Base-by-base conservation (phyloP, 2,113 vertebrate species). In the Falcunculus frontatus region DNA sequence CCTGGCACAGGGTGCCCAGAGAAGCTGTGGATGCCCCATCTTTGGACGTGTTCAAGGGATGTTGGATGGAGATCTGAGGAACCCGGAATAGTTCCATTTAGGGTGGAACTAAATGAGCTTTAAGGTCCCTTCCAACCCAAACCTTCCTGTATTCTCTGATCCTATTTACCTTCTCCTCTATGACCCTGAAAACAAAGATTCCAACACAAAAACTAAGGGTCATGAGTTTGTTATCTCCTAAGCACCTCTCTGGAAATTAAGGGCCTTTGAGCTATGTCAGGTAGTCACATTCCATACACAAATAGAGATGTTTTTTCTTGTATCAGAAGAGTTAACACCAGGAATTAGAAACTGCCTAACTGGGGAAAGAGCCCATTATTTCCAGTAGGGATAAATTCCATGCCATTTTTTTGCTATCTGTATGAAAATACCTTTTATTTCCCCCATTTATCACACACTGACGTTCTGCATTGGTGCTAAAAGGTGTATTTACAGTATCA, bases 41-140 rank as follows among this genome's bases (percentile, higher is more conserved):
- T 68, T 44, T 89, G 86, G 52, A 1, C 49, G 27, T 50, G 67
- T 0, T 26, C 86, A 44, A 65, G 68, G 37, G 16, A 49, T 5
- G 21, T 13, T 49, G 47, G 47, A 49, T 6, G 11, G 47, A 10
- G 47, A 22, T 49, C 9, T 6, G 25, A 70, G 41, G 19, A 56
- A 1, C 19, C 82, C n/a, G n/a, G n/a, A n/a, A n/a, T n/a, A n/a
- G n/a, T n/a, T n/a, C n/a, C n/a, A n/a, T n/a, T n/a, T n/a, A n/a
- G n/a, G n/a, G 6, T 11, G 37, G 33, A 0, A 35, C 12, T 3
- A 4, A 6, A 30, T 59, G 12, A 11, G 0, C 9, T 70, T 55
- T 15, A 23, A 68, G 4, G 3, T 41, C 25, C 4, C 10, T 55
- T 55, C 30, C 30, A 76, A 33, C 15, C 10, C 55, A 52, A 44